A percentile compares a stretch with the other conserved stretches of the same genome.
Conservation (phyloP, 1,140 invertebrate species). For the Whitmania pigra region DNA sequence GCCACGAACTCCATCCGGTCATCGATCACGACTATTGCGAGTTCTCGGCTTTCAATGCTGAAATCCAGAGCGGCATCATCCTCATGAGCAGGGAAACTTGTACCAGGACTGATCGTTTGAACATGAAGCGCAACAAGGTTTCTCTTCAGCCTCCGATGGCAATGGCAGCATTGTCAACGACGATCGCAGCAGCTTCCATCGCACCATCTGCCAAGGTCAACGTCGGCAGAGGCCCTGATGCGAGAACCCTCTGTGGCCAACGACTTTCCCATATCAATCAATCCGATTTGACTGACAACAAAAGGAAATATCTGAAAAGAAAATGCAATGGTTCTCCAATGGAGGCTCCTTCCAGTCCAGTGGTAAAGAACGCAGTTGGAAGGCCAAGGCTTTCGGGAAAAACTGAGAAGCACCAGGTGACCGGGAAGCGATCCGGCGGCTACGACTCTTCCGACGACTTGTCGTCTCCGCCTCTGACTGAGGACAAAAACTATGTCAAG, state of each 20-base stretch:
- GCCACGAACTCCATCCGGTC: constrained; percentile 20
- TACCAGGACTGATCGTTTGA: constrained; percentile 18
- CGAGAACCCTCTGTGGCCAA: too few relatives aligned
- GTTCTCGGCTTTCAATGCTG: constrained; percentile 25
- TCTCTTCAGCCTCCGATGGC: not conserved
- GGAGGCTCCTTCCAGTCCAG: not conserved
- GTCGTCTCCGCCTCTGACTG: constrained; percentile 1
- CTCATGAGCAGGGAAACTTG: constrained; percentile 19
- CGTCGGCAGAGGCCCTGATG: not conserved
- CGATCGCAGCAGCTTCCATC: not conserved
- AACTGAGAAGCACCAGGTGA: not conserved
- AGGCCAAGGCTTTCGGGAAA: not conserved
- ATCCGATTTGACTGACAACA: not conserved
- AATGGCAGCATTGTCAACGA: not conserved
- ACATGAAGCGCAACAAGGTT: constrained; percentile 19
- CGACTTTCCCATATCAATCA: not conserved
- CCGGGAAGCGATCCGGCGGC: not conserved
- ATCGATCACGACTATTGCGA: constrained; percentile 26
- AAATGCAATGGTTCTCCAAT: not conserved
- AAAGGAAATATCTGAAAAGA: constrained; percentile 7
- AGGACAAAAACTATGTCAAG: constrained; percentile 25
- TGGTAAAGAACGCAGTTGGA: not conserved
- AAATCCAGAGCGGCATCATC: constrained; percentile 26
- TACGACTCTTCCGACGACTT: not conserved
- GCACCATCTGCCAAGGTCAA: not conserved